Conservation (phyloP, 2,888 invertebrate genomes). For the Leptopilina drosophilae region DNA sequence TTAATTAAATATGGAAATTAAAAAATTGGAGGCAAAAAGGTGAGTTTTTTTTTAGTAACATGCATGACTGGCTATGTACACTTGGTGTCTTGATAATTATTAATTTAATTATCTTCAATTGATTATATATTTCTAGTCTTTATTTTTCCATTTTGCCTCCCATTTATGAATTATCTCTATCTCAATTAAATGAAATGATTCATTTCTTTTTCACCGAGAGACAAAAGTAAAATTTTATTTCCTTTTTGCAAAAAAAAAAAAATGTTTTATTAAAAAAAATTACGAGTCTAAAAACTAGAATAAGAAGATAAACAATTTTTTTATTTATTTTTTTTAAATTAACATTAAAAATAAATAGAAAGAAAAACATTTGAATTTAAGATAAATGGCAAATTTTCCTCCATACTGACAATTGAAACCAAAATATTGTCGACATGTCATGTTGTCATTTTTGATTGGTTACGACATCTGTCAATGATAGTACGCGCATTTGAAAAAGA, state of each 20-base stretch:
- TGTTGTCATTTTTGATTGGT: slow-evolving; percentile 45
- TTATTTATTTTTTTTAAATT: too few species aligned
- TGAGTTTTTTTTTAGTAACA: neutral
- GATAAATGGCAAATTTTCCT: neutral
- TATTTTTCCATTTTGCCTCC: too few species aligned
- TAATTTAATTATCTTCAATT: slow-evolving; percentile 22
- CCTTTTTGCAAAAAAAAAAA: too few species aligned
- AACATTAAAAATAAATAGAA: neutral
- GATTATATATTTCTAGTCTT: neutral
- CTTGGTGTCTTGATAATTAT: slow-evolving; percentile 34
- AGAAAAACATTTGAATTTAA: neutral
- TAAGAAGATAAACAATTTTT: too few species aligned
- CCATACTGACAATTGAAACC: neutral
- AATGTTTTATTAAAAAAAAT: too few species aligned
- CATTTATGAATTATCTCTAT: too few species aligned
- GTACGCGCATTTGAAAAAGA: neutral
- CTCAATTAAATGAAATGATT: too few species aligned
- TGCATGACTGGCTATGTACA: slow-evolving; percentile 20
- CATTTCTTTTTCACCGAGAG: too few species aligned
- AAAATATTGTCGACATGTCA: slow-evolving; percentile 45
- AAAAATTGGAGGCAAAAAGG: neutral
- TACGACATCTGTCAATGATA: slow-evolving; percentile 48
- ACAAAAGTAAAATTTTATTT: too few species aligned
- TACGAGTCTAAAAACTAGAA: too few species aligned
- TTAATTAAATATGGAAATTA: neutral